A percentile compares a stretch with the other conserved stretches of the same genome.
Evolutionary conservation across 2,888 invertebrate genomes (phyloP).

Genomic region (Mactromeris polynyma): DNA sequence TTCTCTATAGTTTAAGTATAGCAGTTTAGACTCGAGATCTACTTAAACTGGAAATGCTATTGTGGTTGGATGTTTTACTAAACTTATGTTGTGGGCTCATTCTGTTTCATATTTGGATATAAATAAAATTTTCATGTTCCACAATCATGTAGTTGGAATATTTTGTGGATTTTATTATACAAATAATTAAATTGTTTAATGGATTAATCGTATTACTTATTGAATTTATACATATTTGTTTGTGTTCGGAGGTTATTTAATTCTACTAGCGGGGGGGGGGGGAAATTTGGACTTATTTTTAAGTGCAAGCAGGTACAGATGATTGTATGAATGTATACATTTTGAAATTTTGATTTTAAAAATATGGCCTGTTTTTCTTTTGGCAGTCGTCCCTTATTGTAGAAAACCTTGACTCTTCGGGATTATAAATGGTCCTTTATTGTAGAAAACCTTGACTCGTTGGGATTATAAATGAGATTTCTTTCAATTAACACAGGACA

Average conservation of each 20-base stretch:
- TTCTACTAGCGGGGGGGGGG: background rate
- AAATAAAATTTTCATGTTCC: background rate
- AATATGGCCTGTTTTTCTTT: background rate
- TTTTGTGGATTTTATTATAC: no score
- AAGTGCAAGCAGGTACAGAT: background rate
- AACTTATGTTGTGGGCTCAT: background rate
- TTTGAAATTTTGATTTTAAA: background rate
- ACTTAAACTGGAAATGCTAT: background rate
- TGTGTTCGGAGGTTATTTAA: background rate
- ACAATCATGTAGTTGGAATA: no score
- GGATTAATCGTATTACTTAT: no score
- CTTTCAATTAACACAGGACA: background rate
- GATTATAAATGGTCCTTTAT: background rate
- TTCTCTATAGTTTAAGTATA: background rate
- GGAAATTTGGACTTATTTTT: background rate
- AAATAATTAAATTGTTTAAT: no score
- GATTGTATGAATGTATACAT: background rate
- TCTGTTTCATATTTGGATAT: background rate
- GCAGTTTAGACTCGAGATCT: background rate
- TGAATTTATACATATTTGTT: no score
- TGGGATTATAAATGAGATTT: background rate
- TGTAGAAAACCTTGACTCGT: background rate
- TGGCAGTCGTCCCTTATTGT: background rate
- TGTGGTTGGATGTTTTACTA: background rate
- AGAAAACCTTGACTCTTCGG: background rate